A percentile compares a stretch with the other conserved stretches of the same genome.
Evolutionary conservation across 1,140 invertebrate genomes (phyloP).

Genomic region (Penaeus chinensis): DNA sequence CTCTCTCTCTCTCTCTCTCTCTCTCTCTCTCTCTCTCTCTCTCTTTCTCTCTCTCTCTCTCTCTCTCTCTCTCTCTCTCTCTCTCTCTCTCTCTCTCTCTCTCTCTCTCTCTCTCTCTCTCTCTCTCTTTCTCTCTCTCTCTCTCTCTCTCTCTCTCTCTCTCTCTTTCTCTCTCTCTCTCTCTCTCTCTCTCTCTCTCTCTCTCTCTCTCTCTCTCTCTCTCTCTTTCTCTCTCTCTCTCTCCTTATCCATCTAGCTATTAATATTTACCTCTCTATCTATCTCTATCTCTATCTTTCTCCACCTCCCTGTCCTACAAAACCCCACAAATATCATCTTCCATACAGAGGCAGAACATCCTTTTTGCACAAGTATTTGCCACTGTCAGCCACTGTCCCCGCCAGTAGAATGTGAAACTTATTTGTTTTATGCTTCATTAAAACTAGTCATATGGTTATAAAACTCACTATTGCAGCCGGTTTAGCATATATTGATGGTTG

Average conservation of each 20-base stretch:
- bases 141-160: too few relatives aligned
- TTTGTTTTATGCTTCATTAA: slow-evolving; percentile 32
- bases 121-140: too few relatives aligned
- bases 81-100: too few relatives aligned
- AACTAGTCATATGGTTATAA: slow-evolving; percentile 32
- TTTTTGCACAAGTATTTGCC: too few relatives aligned
- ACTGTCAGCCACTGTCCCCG: neutral
- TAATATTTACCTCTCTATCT: neutral
- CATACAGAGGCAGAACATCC: too few relatives aligned
- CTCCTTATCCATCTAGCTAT: neutral
- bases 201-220: slow-evolving; percentile 22
- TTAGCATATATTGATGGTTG: too few relatives aligned
- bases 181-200: slow-evolving; percentile 9
- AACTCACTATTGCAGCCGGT: neutral
- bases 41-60: too few relatives aligned
- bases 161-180: too few relatives aligned
- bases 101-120: too few relatives aligned
- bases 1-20: too few relatives aligned
- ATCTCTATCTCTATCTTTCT: neutral
- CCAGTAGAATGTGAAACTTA: neutral
- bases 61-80: too few relatives aligned
- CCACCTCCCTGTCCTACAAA: neutral
- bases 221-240: slow-evolving; percentile 27
- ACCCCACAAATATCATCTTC: neutral
- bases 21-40: too few relatives aligned